Evolutionary conservation across 2,888 invertebrate species (phyloP), one percentile per base, ranked within the genome.

Genomic region (Drosophila siamana): DNA sequence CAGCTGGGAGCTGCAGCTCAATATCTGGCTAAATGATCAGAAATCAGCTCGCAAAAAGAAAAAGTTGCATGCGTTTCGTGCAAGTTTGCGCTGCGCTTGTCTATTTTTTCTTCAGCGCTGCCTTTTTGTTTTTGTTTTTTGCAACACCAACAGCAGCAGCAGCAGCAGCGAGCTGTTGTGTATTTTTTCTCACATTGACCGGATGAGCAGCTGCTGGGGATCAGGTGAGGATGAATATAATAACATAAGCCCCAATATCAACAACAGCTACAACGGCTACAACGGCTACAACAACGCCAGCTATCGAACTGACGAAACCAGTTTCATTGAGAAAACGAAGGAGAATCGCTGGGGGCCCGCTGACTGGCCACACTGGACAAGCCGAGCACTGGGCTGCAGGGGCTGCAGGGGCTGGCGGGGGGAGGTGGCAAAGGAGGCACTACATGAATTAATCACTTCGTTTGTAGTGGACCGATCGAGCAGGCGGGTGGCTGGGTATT

Each of bases 221-320:
- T 89, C 89, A 89, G 90, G 90, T 89, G 90, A 90, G 90, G 89
- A 87, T 89, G 90, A 86, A 89, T 89, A 86, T 89, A 88, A 89
- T 86, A 89, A 81, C 85, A 78, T 76, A 84, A 84, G 71, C 88
- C 88, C 86, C 89, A 87, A 89, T 86, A 86, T 86, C 88, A 88
- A 81, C 88, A 80, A 69, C 85, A 76, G 44, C 70, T 54, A 24
- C 47, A 62, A 28, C 89, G 85, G 19, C 19, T 19, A 89, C 84
- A 86, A 80, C 86, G 83, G 78, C 19, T n/a, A n/a, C 11, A 30
- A 19, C 51, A 65, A 16, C 54, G 22, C 8, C 40, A 30, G 15
- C 76, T 56, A 62, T 75, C 75, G 76, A 62, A 84, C 83, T 86
- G 86, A 87, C 76, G 82, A 90, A 90, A 90, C 90, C 90, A 84